Evolutionary conservation across 2,888 invertebrate species (phyloP).

Genomic region (Melipona bicolor): DNA sequence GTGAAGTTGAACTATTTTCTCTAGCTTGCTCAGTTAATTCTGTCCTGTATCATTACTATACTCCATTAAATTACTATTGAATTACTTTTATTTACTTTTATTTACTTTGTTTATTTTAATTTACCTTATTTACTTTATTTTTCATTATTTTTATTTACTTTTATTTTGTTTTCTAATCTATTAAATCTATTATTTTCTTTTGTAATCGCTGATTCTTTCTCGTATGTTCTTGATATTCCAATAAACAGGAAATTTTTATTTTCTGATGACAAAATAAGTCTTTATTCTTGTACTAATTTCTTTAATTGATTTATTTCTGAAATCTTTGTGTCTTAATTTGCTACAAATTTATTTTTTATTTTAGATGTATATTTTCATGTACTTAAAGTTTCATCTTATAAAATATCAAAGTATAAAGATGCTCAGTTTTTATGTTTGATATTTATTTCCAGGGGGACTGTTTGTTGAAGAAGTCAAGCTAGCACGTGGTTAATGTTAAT

Average conservation of each 20-base stretch:
- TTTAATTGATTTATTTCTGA: slow-evolving; percentile 92
- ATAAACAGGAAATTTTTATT: slow-evolving; percentile 75
- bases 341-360: slow-evolving; percentile 95
- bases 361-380: slow-evolving; percentile 94
- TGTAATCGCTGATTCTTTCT: slow-evolving; percentile 86
- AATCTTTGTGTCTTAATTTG: slow-evolving; percentile 93
- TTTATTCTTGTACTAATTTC: slow-evolving; percentile 89
- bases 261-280: slow-evolving; percentile 87
- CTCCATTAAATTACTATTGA: slow-evolving; percentile 88
- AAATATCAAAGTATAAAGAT: slow-evolving; percentile 85
- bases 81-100: slow-evolving; percentile 81
- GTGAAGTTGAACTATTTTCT: slow-evolving; percentile 84
- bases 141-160: no score
- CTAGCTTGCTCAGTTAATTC: slow-evolving; percentile 89
- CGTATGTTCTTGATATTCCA: slow-evolving; percentile 85
- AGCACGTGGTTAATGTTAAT: no score
- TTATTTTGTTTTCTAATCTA: slow-evolving; percentile 77
- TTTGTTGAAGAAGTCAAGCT: no score
- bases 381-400: slow-evolving; percentile 94
- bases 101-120: not conserved
- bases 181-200: slow-evolving; percentile 88
- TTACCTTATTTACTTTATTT: no score
- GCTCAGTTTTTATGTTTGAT: no score
- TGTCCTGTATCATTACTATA: slow-evolving; percentile 89
- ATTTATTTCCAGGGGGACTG: no score